Percentiles rank a stretch among this genome's conserved stretches.
phyloP scores from a whole-genome alignment of 2,888 invertebrate species.

The Melieria omissa region DNA sequence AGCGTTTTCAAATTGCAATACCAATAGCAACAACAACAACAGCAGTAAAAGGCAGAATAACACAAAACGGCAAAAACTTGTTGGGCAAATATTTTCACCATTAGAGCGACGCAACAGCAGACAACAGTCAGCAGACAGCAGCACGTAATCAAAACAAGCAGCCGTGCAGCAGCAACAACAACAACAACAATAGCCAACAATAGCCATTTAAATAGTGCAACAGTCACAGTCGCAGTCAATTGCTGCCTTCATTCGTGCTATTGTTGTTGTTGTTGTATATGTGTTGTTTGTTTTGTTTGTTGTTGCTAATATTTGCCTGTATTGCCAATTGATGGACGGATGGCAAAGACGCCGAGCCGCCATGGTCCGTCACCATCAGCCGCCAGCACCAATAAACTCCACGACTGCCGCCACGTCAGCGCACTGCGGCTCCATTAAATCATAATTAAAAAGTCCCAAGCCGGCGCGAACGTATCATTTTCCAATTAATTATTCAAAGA shows the following conservation, averaged over 20 bases:
- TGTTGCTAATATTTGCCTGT: too few relatives aligned
- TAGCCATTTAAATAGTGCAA: too few relatives aligned
- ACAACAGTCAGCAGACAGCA: background rate
- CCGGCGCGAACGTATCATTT: constrained; percentile 50
- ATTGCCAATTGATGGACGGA: too few relatives aligned
- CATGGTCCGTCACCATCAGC: background rate
- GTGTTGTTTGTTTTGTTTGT: too few relatives aligned
- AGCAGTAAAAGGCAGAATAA: constrained; percentile 2
- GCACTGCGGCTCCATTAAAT: constrained; percentile 42
- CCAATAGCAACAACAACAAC: constrained; percentile 5
- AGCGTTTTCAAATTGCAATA: background rate
- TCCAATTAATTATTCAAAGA: constrained; percentile 50
- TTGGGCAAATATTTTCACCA: constrained; percentile 40
- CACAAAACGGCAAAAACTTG: constrained; percentile 30
- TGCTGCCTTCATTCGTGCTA: too few relatives aligned
- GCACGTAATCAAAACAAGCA: constrained; percentile 12
- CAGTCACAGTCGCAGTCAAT: too few relatives aligned
- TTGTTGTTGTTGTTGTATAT: too few relatives aligned
- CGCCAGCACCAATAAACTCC: background rate
- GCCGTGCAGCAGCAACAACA: constrained; percentile 4
- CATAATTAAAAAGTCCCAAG: constrained; percentile 48
- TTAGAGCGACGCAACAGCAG: constrained; percentile 20
- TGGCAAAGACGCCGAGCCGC: too few relatives aligned
- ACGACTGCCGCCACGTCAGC: constrained; percentile 1
- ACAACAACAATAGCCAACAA: background rate